phyloP scores from a whole-genome alignment of 1,140 invertebrate genomes.

The Physella acuta region DNA sequence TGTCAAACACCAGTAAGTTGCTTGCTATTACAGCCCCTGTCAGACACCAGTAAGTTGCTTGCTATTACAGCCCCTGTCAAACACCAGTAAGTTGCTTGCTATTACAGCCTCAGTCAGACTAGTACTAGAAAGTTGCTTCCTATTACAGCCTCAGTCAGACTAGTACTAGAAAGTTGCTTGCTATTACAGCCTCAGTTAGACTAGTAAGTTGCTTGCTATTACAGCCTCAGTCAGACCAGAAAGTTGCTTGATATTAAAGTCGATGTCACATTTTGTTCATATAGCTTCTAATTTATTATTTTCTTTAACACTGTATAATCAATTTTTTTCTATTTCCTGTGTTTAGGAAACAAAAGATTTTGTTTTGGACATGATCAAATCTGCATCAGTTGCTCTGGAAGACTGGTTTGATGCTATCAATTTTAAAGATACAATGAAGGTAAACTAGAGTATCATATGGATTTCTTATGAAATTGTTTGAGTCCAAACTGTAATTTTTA shows the following conservation, averaged over 20 bases:
- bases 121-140: conserved; percentile 59
- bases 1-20: conserved; percentile 70
- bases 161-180: conserved; percentile 60
- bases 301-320: too few relatives aligned
- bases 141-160: conserved; percentile 80
- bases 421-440: conserved; percentile 72
- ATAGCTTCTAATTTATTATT: too few relatives aligned
- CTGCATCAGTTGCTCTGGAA: conserved; percentile 66
- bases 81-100: conserved; percentile 64
- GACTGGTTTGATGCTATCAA: conserved; percentile 85
- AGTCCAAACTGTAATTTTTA: too few relatives aligned
- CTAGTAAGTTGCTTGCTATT: conserved; percentile 57
- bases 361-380: conserved; percentile 42
- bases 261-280: too few relatives aligned
- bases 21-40: conserved; percentile 70
- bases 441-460: too few relatives aligned
- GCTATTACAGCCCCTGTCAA: conserved; percentile 74
- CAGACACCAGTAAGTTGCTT: conserved; percentile 67
- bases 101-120: conserved; percentile 82
- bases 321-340: neutral
- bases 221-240: too few relatives aligned
- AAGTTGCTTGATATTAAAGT: too few relatives aligned
- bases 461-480: too few relatives aligned
- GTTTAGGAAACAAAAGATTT: conserved; percentile 36
- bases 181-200: too few relatives aligned